Base-by-base conservation (phyloP, 2,797 vertebrate genomes). In the Myripristis murdjan region DNA sequence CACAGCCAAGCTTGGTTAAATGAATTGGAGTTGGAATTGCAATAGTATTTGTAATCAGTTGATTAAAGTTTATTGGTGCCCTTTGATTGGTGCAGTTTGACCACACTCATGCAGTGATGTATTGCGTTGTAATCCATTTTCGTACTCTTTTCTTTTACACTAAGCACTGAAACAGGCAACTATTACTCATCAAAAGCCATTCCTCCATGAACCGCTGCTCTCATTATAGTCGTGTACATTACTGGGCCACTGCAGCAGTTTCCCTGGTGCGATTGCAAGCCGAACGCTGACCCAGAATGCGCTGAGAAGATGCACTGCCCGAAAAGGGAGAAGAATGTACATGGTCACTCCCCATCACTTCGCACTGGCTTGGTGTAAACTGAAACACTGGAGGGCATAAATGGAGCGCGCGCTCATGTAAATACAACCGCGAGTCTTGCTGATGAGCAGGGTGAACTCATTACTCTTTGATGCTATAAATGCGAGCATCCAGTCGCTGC, bases 301-400 rank as follows among this genome's bases (percentile, higher is more conserved):
- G 47, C 64, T 28, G 68, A 81, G 67, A 70, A 66, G 48, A 78
- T 78, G 82, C 82, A 79, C 88, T 92, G 91, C 93, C 93, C 56
- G 70, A 94, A 94, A 95, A 94, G 91, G 93, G 66, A 93, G 84
- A 95, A 94, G 89, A 94, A 94, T 94, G 91, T 87, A 47, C 63
- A 23, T 26, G 48, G 75, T 88, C 82, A 66, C 87, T 90, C 83
- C 78, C 74, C 70, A 72, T 84, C 85, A 53, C 72, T 74, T 63
- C 85, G 80, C n/a, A 43, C 67, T 44, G 63, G 64, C 75, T 77
- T 82, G 83, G 64, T 90, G 83, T 94, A 95, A 94, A 93, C 92
- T 1, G 23, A 86, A 79, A 77, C 73, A 57, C 80, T 3, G 28
- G 59, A 73, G 82, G 89, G 89, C 79, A 79, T 91, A 89, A 86